Base-by-base conservation (phyloP, 2,888 invertebrate species). In the Sacculina carcini region DNA sequence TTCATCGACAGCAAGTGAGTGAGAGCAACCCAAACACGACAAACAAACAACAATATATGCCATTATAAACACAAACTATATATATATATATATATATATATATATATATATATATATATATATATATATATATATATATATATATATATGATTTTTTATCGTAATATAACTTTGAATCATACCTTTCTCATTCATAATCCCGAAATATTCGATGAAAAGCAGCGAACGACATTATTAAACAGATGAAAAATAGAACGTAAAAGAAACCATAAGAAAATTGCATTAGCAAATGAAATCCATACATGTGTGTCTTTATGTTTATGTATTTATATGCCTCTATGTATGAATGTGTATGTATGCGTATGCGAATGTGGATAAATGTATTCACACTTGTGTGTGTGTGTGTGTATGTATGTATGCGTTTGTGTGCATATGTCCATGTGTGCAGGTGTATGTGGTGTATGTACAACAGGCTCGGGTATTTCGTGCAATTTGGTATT, bases 1-100 rank as follows among this genome's bases (percentile, higher is more conserved):
- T 52, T 52, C 57, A 39, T 32, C 24, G 28, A 46, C 14, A 40
- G 48, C 40, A 36, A 23, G 38, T 19, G 24, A 32, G 40, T 24
- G 51, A 31, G 34, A 42, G 50, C 39, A 16, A 36, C 31, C 10
- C 19, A 40, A 12, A 12, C n/a, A 12, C 42, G 42, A n/a, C 16
- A n/a, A 10, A 40, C 21, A 12, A 19, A n/a, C n/a, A 40, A 19
- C 16, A 19, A 40, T 40, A 40, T 40, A 40, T 40, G 21, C 21
- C 16, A 19, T 19, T 40, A 40, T 40, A 40, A 19, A 40, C 21
- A 40, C 21, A 40, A 19, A 40, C 21, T 5, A 5, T 42, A 42
- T 42, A 42, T 5, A 5, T 5, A 42, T 42, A 42, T 2, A 42
- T 42, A 42, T 5, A 42, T 42, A 42, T 5, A 42, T 5, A 42